Evolutionary conservation across 37 sponge, comb jelly and placozoan genomes (phyloP).

Genomic region (Mnemiopsis leidyi): DNA sequence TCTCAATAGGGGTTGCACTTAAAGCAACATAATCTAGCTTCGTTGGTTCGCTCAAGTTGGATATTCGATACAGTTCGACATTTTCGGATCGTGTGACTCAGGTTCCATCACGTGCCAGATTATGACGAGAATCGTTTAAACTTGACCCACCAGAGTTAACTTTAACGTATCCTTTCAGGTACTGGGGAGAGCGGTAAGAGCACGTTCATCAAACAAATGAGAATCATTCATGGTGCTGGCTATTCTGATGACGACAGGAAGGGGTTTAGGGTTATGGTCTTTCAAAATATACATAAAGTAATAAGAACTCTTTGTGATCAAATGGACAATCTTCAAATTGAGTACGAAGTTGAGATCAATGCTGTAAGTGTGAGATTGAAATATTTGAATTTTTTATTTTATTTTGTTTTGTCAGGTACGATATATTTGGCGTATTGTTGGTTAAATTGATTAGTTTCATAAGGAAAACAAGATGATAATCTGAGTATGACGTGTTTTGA

Average conservation of each 20-base stretch:
- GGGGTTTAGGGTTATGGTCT: slow-evolving; percentile 73
- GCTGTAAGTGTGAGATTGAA: slow-evolving; percentile 63
- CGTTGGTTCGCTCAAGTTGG: no score
- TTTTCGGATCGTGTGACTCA: no score
- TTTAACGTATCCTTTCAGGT: slow-evolving; percentile 69
- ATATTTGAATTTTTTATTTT: background rate
- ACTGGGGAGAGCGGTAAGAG: slow-evolving; percentile 97
- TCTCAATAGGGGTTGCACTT: no score
- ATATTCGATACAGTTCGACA: no score
- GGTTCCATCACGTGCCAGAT: no score
- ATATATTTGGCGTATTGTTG: background rate
- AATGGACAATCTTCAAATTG: slow-evolving; percentile 68
- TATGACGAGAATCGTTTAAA: no score
- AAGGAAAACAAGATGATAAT: no score
- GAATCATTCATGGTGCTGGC: slow-evolving; percentile 92
- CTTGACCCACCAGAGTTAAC: no score
- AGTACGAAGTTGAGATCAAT: slow-evolving; percentile 24
- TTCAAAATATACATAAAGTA: slow-evolving; percentile 80
- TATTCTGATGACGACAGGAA: slow-evolving; percentile 77
- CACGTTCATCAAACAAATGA: slow-evolving; percentile 98
- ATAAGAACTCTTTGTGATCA: slow-evolving; percentile 71
- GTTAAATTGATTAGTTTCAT: background rate
- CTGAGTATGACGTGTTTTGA: no score
- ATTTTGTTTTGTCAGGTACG: background rate
- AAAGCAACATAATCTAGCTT: no score